Evolutionary conservation across 1,140 invertebrate genomes (phyloP).

Genomic region (Drosophila guanche): DNA sequence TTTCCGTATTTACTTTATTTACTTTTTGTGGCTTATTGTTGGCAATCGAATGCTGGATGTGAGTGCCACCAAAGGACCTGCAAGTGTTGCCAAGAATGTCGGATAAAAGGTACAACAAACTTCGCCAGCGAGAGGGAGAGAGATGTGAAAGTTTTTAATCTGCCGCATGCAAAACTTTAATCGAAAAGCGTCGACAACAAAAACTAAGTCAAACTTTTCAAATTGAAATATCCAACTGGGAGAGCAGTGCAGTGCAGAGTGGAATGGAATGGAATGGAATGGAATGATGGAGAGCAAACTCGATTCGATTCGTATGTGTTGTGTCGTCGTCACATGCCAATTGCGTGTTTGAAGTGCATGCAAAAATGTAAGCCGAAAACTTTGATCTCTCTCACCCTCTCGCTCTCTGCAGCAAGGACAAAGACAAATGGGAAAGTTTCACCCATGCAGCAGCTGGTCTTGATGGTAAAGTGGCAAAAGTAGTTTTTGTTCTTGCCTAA

Average conservation of each 20-base stretch:
- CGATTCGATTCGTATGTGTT: conserved; percentile 54
- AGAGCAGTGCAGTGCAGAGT: not conserved
- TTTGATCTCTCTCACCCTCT: conserved; percentile 26
- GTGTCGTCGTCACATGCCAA: conserved; percentile 55
- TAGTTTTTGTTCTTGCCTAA: conserved; percentile 30
- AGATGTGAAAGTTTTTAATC: conserved; percentile 58
- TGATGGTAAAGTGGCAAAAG: conserved; percentile 16
- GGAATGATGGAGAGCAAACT: conserved; percentile 19
- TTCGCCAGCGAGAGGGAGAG: conserved; percentile 1
- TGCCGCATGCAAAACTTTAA: conserved; percentile 61
- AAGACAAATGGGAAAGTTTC: conserved; percentile 59
- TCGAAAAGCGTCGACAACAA: conserved; percentile 49
- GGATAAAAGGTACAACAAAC: conserved; percentile 13
- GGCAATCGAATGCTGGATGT: conserved; percentile 23
- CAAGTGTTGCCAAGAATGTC: conserved; percentile 45
- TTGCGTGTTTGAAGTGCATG: conserved; percentile 56
- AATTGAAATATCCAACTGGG: conserved; percentile 54
- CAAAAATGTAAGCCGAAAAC: conserved; percentile 66
- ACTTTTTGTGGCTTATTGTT: conserved; percentile 21
- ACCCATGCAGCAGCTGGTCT: conserved; percentile 1
- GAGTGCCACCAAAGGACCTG: conserved; percentile 5
- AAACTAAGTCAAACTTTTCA: conserved; percentile 67
- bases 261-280: not conserved
- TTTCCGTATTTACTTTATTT: conserved; percentile 18
- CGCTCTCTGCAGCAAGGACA: conserved; percentile 21